Conservation (phyloP, 30 jellyfish, hydroid and myxozoan genomes). For the Turritopsis dohrnii region DNA sequence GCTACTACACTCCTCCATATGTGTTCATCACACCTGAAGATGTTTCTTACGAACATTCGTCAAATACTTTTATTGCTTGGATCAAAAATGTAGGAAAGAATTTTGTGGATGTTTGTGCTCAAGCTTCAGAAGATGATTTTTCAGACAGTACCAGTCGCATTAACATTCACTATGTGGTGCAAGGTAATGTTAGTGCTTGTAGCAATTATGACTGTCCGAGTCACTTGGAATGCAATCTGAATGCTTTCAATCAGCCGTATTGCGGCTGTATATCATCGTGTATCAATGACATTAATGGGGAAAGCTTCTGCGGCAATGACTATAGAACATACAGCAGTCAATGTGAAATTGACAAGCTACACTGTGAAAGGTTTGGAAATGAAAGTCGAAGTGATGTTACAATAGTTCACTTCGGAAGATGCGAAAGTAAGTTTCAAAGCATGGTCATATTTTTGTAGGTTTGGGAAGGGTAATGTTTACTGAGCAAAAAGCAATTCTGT, state of each 20-base stretch:
- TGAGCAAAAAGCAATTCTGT: no score
- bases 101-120: constrained; percentile 15
- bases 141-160: background rate
- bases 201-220: constrained; percentile 4
- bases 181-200: constrained; percentile 24
- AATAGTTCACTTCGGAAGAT: constrained; percentile 17
- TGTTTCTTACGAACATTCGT: background rate
- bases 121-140: background rate
- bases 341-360: constrained; percentile 12
- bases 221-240: constrained; percentile 17
- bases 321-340: background rate
- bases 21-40: constrained; percentile 25
- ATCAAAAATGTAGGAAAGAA: background rate
- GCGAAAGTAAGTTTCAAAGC: constrained; percentile 8
- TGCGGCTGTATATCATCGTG: constrained; percentile 27
- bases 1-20: background rate
- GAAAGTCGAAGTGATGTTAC: background rate
- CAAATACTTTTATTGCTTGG: constrained; percentile 1
- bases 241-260: background rate
- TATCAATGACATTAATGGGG: no score
- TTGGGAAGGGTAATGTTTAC: no score
- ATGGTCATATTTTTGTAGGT: no score
- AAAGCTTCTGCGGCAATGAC: constrained; percentile 11
- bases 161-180: constrained; percentile 17
- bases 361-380: constrained; percentile 16